Evolutionary conservation across 2,113 vertebrate species (phyloP), one percentile per base, ranked within the genome.

Genomic region (Laterallus jamaicensis): DNA sequence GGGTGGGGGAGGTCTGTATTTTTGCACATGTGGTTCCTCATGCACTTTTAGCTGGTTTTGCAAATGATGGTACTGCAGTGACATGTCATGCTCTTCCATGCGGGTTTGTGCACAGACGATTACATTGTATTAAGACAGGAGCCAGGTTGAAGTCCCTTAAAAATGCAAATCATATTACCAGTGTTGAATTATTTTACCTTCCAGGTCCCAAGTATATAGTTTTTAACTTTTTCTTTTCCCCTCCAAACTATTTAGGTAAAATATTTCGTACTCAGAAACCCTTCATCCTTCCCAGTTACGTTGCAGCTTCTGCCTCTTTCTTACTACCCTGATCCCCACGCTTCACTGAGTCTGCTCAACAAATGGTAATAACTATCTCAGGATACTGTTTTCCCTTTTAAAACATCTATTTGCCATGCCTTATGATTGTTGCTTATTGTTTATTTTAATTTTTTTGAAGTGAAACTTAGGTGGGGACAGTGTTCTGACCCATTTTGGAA

Each of bases 301-400:
- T 89, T 99, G 94, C 99, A 99, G 96, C 98, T 99, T 64, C 96
- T 99, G 75, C 98, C 98, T 82, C 96, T 99, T 31, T 99, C 98
- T 87, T 97, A 98, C 54, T 99, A 99, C 93, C 98, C 99, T 8
- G 98, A 98, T 75, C 99, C 99, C 1, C 97, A 98, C 70, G 98
- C 99, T 52, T 98, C 98, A 32, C 69, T 99, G 76, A 98, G 95
- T 91, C 98, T 99, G 62, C 98, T 99, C 22, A 98, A 98, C 78
- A 99, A 98, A 98, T 99, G 99, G 99, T 99, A 98, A 97, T 80
- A 67, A 54, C 35, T 58, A 12, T 58, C 52, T 70, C 18, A 86
- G 82, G 92, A 68, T 93, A 75, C 13, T 49, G 19, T 70, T 95
- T 93, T 92, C 52, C 64, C 55, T 95, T 93, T 68, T 68, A 39